phyloP scores from a whole-genome alignment of 2,888 invertebrate genomes.

The Leptopilina myrica region DNA sequence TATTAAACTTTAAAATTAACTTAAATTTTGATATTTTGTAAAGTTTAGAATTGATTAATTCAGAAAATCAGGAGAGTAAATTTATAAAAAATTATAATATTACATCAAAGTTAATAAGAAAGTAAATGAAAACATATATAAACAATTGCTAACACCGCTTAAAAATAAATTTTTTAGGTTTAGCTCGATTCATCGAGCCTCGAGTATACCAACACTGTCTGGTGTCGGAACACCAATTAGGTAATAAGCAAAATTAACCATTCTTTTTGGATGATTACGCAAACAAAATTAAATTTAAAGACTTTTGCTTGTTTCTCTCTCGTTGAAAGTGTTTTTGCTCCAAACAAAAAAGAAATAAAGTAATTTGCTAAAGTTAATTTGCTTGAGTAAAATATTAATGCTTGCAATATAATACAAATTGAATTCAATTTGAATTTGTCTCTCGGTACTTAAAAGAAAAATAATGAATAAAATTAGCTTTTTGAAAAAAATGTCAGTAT shows the following conservation, averaged over 20 bases:
- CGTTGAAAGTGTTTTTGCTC: neutral
- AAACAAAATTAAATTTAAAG: neutral
- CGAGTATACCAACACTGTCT: slow-evolving; percentile 92
- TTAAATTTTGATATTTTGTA: no score
- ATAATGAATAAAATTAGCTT: neutral
- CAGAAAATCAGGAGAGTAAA: no score
- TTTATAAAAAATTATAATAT: no score
- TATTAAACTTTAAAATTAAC: no score
- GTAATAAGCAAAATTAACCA: slow-evolving; percentile 78
- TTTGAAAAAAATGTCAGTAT: neutral
- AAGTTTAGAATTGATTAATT: no score
- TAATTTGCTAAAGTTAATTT: no score
- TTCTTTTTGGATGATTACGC: slow-evolving; percentile 45
- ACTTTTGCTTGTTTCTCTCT: neutral
- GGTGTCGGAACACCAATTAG: slow-evolving; percentile 85
- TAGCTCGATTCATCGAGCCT: slow-evolving; percentile 90
- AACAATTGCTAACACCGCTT: slow-evolving; percentile 46
- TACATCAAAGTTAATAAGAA: no score
- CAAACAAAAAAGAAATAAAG: no score
- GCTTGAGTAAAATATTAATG: no score
- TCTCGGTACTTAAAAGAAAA: neutral
- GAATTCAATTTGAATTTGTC: no score
- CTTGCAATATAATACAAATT: no score
- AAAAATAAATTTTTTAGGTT: slow-evolving; percentile 76
- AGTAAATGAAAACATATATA: no score